Conservation (phyloP, 2,113 vertebrate genomes). For the Cyphomyrus discorhynchus region DNA sequence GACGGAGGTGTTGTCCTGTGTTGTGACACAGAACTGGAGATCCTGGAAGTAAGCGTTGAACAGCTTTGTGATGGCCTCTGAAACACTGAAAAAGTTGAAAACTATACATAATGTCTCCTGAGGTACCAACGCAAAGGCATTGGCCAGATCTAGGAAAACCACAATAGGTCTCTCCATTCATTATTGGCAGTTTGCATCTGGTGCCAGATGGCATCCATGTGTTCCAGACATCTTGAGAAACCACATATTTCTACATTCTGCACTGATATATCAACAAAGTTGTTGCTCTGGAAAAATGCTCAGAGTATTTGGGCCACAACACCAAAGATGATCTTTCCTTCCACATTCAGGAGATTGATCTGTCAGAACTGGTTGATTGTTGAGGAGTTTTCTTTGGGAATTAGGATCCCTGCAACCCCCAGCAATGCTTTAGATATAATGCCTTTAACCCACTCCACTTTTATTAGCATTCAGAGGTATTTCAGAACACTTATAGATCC, state of each 20-base stretch:
- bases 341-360: background rate
- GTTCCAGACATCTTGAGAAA: no score
- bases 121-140: background rate
- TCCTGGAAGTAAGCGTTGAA: constrained; percentile 15
- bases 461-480: background rate
- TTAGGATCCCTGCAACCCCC: no score
- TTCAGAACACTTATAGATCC: background rate
- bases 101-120: background rate
- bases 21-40: background rate
- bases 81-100: background rate
- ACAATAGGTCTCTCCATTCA: background rate
- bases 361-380: background rate
- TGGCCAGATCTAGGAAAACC: background rate
- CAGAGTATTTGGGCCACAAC: background rate
- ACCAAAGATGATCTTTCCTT: background rate
- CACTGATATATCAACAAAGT: no score
- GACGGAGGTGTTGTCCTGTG: background rate
- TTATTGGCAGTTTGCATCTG: background rate
- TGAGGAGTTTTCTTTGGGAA: background rate
- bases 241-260: no score
- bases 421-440: background rate
- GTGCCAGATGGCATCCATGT: background rate
- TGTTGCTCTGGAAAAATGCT: no score
- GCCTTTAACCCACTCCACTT: background rate
- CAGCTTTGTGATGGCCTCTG: background rate